Evolutionary conservation across 1,140 invertebrate genomes (phyloP).

Genomic region (Paramacrobiotus metropolitanus): DNA sequence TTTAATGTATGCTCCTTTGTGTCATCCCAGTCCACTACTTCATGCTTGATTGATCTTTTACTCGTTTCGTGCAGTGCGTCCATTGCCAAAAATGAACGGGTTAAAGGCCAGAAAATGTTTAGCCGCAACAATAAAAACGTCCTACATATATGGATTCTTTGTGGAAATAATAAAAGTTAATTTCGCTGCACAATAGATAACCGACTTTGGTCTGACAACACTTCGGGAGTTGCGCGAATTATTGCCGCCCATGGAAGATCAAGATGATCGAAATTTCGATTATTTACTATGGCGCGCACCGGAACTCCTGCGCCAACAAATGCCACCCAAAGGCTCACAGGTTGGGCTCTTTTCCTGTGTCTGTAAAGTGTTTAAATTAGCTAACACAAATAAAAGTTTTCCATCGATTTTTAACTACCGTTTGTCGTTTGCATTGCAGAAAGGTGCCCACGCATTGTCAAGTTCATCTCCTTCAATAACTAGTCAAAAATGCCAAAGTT

Average conservation of each 20-base stretch:
- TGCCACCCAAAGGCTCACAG: constrained; percentile 2
- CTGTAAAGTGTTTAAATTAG: not conserved
- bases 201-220: constrained; percentile 61
- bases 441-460: not conserved
- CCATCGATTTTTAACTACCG: not conserved
- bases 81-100: too few relatives aligned
- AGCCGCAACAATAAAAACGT: too few relatives aligned
- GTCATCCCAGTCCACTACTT: too few relatives aligned
- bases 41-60: too few relatives aligned
- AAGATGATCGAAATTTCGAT: constrained; percentile 18
- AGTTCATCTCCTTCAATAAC: not conserved
- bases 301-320: constrained; percentile 41
- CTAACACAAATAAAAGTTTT: not conserved
- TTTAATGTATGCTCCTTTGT: too few relatives aligned
- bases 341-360: not conserved
- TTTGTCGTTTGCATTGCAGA: not conserved
- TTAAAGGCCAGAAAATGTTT: too few relatives aligned
- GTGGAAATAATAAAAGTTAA: not conserved
- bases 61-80: too few relatives aligned
- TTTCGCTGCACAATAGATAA: constrained; percentile 29
- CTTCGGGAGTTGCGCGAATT: constrained; percentile 8
- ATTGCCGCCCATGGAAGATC: constrained; percentile 16
- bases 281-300: constrained; percentile 63
- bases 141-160: too few relatives aligned
- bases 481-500: not conserved